phyloP scores from a whole-genome alignment of 2,888 invertebrate genomes.

The Neelides folsomi region DNA sequence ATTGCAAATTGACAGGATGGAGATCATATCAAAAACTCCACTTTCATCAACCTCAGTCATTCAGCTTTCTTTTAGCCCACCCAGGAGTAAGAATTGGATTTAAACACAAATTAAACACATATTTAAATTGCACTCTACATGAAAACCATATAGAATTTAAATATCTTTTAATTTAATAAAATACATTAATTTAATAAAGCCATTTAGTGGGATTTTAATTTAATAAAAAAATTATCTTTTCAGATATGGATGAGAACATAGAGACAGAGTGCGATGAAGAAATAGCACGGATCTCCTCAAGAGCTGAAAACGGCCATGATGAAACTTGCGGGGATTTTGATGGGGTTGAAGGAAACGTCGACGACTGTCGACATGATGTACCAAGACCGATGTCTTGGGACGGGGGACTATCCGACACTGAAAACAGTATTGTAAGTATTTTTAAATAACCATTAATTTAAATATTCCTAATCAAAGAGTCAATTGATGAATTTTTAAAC shows the following conservation, averaged over 20 bases:
- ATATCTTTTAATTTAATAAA: too few relatives aligned
- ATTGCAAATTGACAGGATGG: too few relatives aligned
- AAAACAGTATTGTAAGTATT: constrained; percentile 40
- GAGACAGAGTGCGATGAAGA: constrained; percentile 33
- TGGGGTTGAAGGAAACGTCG: constrained; percentile 39
- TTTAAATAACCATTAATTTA: neutral
- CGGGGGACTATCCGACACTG: constrained; percentile 79
- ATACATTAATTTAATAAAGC: too few relatives aligned
- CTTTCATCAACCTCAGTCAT: too few relatives aligned
- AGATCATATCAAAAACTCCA: too few relatives aligned
- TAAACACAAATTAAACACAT: too few relatives aligned
- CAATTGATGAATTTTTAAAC: too few relatives aligned
- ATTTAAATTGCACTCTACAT: too few relatives aligned
- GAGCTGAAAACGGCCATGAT: constrained; percentile 16
- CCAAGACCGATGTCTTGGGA: constrained; percentile 87
- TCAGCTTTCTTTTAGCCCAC: too few relatives aligned
- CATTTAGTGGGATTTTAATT: too few relatives aligned
- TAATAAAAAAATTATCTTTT: neutral
- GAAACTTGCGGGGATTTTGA: constrained; percentile 6
- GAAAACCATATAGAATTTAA: too few relatives aligned
- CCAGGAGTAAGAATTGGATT: too few relatives aligned
- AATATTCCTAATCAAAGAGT: neutral
- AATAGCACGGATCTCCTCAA: constrained; percentile 31
- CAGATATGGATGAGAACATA: constrained; percentile 31
- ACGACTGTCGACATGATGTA: constrained; percentile 37